A percentile compares a stretch with the other conserved stretches of the same genome.
Evolutionary conservation across 2,888 invertebrate species (phyloP).

Genomic region (Andrena haemorrhoa): DNA sequence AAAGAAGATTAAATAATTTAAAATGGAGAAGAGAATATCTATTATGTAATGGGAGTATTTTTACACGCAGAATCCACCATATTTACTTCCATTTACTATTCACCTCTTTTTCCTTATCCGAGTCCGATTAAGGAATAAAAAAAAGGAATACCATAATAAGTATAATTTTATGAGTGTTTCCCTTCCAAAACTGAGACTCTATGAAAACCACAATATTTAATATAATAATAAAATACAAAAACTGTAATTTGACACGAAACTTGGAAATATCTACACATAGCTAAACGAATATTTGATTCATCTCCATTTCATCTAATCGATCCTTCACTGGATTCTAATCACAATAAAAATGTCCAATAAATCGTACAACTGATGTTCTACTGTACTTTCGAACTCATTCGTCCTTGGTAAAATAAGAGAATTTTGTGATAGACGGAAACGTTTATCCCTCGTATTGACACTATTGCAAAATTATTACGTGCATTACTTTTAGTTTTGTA

Average conservation of each 20-base stretch:
- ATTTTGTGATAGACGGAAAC: background rate
- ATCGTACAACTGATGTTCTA: background rate
- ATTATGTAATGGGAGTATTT: background rate
- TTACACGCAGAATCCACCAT: background rate
- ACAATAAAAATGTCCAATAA: background rate
- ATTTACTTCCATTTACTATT: background rate
- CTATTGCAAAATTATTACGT: background rate
- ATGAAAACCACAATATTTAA: background rate
- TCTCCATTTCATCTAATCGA: background rate
- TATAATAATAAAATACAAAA: background rate
- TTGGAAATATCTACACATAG: background rate
- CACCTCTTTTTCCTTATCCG: background rate
- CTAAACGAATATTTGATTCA: background rate
- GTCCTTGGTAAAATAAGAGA: slow-evolving; percentile 1
- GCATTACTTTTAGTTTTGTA: slow-evolving; percentile 5
- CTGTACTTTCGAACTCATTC: background rate
- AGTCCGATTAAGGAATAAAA: background rate
- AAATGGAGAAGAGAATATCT: background rate
- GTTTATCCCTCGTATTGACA: background rate
- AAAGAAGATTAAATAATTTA: no score
- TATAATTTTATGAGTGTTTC: background rate
- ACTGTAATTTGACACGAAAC: background rate
- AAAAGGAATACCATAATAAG: background rate
- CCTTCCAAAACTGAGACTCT: background rate
- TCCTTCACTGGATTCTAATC: background rate